Conservation (phyloP, 2,888 invertebrate species). For the Charanyca ferruginea region DNA sequence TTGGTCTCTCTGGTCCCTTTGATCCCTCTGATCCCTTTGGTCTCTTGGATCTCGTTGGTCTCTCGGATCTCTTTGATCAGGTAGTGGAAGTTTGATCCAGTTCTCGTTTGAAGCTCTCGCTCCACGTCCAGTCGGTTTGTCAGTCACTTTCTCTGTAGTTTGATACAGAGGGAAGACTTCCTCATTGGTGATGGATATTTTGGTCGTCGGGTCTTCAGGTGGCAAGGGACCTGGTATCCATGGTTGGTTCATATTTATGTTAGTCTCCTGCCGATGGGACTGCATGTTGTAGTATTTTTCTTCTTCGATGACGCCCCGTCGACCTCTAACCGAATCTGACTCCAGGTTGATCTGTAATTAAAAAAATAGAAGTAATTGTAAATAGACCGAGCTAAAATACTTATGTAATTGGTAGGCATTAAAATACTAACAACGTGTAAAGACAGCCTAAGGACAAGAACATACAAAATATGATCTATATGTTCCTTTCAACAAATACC, state of each 20-base stretch:
- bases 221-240: slow-evolving; percentile 87
- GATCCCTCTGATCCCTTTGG: slow-evolving; percentile 65
- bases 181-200: slow-evolving; percentile 83
- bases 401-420: background rate
- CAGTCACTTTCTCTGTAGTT: slow-evolving; percentile 86
- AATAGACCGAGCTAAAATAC: background rate
- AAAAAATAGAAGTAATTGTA: slow-evolving; percentile 13
- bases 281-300: slow-evolving; percentile 85
- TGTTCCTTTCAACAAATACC: background rate
- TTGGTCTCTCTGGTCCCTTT: slow-evolving; percentile 57
- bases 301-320: slow-evolving; percentile 88
- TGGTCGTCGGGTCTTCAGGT: slow-evolving; percentile 84
- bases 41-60: slow-evolving; percentile 49
- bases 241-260: slow-evolving; percentile 74
- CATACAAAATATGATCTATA: background rate
- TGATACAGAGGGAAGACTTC: slow-evolving; percentile 78
- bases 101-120: slow-evolving; percentile 91
- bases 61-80: slow-evolving; percentile 73
- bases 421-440: background rate
- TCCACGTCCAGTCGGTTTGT: slow-evolving; percentile 91
- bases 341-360: slow-evolving; percentile 73
- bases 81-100: slow-evolving; percentile 92
- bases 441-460: background rate
- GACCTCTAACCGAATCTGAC: slow-evolving; percentile 76
- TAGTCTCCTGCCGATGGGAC: slow-evolving; percentile 74